Evolutionary conservation across 37 sponge, comb jelly and placozoan genomes (phyloP).

Genomic region (Axinella damicornis): DNA sequence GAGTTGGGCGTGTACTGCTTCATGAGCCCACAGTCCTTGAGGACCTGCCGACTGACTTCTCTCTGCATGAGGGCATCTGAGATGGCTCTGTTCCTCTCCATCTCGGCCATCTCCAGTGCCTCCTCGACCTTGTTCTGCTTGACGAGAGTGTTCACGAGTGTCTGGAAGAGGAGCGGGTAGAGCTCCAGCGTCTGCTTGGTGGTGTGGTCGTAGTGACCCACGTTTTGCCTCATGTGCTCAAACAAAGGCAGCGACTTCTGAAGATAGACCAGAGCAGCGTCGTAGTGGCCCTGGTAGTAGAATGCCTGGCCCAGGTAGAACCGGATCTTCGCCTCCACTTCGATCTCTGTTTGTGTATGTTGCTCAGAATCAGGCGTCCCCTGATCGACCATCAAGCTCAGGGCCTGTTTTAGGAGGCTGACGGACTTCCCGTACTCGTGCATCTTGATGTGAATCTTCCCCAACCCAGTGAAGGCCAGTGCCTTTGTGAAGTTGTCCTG

Average conservation of each 20-base stretch:
- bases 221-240: slow-evolving; percentile 71
- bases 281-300: slow-evolving; percentile 73
- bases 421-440: slow-evolving; percentile 68
- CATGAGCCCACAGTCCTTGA: slow-evolving; percentile 70
- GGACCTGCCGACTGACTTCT: slow-evolving; percentile 57
- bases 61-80: slow-evolving; percentile 69
- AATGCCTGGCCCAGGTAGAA: slow-evolving; percentile 89
- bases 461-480: slow-evolving; percentile 77
- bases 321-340: slow-evolving; percentile 85
- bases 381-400: slow-evolving; percentile 59
- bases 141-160: slow-evolving; percentile 83
- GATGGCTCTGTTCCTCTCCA: slow-evolving; percentile 77
- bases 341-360: slow-evolving; percentile 63
- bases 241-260: slow-evolving; percentile 78
- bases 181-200: slow-evolving; percentile 70
- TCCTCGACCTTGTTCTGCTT: slow-evolving; percentile 76
- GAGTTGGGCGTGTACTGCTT: slow-evolving; percentile 60
- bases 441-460: slow-evolving; percentile 78
- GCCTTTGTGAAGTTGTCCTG: slow-evolving; percentile 72
- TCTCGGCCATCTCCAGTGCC: slow-evolving; percentile 91
- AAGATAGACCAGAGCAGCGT: slow-evolving; percentile 66
- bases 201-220: slow-evolving; percentile 69
- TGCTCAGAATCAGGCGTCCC: slow-evolving; percentile 4
- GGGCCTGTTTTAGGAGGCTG: slow-evolving; percentile 82
- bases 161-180: slow-evolving; percentile 78